phyloP scores from a whole-genome alignment of 2,113 vertebrate genomes.

The Oceanodroma tethys region DNA sequence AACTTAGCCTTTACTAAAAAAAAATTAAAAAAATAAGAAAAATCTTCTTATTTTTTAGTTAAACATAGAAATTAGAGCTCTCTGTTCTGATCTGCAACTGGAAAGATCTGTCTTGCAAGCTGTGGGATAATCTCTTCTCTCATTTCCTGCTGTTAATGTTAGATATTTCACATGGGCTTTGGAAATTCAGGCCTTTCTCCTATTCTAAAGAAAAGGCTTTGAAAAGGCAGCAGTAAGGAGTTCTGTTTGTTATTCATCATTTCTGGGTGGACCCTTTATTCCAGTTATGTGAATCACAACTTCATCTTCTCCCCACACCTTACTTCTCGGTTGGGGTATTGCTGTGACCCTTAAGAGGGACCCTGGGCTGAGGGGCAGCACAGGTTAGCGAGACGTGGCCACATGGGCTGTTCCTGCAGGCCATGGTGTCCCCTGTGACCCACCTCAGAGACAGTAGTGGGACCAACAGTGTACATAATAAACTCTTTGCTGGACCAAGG shows the following conservation, averaged over 20 bases:
- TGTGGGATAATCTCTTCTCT: not conserved
- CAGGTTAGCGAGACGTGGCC: fast-evolving
- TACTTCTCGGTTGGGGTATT: fast-evolving
- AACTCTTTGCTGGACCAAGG: not conserved
- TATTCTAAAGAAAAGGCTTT: not conserved
- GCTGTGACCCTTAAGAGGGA: not conserved
- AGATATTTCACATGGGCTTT: not conserved
- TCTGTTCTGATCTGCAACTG: not conserved
- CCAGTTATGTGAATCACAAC: not conserved
- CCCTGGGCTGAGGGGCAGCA: not conserved
- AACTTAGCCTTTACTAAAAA: not conserved
- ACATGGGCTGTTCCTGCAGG: not conserved
- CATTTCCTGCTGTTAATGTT: not conserved
- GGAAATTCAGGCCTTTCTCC: not conserved
- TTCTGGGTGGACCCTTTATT: not conserved
- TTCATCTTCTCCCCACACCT: not conserved
- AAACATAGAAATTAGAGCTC: not conserved
- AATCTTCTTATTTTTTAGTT: not conserved
- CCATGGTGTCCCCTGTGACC: not conserved
- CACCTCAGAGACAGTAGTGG: not conserved
- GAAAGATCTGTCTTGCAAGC: not conserved
- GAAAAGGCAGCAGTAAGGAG: not conserved
- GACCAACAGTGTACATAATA: not conserved
- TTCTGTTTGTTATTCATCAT: not conserved
- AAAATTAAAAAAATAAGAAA: not conserved